These are phyloP conservation scores for Chouioia cunea DNA, from an alignment of 2,888 invertebrate species.

Conservation along the genomic window DNA sequence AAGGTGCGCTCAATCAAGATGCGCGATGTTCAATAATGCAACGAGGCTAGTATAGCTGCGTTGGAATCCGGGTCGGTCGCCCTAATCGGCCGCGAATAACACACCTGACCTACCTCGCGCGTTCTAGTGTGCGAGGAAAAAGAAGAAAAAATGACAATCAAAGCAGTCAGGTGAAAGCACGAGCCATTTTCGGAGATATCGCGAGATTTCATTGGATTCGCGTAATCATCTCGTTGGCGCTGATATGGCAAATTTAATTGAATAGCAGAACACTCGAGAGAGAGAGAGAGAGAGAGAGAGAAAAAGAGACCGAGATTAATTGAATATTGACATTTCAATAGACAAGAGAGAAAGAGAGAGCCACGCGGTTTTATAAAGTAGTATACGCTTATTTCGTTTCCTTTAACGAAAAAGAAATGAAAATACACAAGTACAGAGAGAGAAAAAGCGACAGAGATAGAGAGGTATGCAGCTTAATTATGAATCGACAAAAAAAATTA, in stretches of 20 bases:
- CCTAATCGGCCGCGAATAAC: conserved; percentile 52
- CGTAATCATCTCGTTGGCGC: too few relatives aligned
- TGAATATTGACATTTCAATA: too few relatives aligned
- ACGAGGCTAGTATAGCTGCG: conserved; percentile 49
- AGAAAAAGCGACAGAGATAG: conserved; percentile 23
- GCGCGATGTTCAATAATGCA: conserved; percentile 45
- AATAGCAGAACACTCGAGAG: too few relatives aligned
- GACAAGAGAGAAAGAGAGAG: too few relatives aligned
- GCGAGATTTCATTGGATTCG: neutral
- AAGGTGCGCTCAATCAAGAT: neutral
- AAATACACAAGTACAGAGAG: conserved; percentile 15
- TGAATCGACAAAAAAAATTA: conserved; percentile 10
- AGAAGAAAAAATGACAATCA: conserved; percentile 23
- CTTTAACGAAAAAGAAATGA: conserved; percentile 21
- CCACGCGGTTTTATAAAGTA: conserved; percentile 4
- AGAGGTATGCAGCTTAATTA: conserved; percentile 31
- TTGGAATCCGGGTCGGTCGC: conserved; percentile 56
- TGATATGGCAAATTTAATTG: too few relatives aligned
- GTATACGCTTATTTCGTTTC: conserved; percentile 5
- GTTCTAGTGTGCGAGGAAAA: neutral
- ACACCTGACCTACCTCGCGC: conserved; percentile 49
- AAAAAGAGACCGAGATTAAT: too few relatives aligned
- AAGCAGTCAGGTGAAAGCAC: neutral
- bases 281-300: conserved; percentile 1
- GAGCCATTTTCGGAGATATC: conserved; percentile 2